Conservation (phyloP, 2,888 invertebrate genomes). For the Drosophila engyochracea region DNA sequence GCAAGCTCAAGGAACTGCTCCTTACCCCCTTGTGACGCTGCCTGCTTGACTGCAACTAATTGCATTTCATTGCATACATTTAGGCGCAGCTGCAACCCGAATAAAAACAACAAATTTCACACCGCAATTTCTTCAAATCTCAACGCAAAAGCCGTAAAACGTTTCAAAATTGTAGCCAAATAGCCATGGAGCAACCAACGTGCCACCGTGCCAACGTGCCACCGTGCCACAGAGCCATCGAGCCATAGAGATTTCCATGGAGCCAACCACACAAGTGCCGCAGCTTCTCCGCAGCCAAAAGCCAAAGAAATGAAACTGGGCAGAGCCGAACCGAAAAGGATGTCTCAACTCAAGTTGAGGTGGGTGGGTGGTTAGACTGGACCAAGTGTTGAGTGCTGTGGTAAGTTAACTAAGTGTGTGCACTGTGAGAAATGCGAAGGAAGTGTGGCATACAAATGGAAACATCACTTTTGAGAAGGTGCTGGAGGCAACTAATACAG, state of each 20-base stretch:
- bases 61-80: slow-evolving; percentile 78
- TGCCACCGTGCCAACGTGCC: slow-evolving; percentile 54
- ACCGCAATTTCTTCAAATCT: slow-evolving; percentile 52
- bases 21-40: not conserved
- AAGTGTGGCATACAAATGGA: not conserved
- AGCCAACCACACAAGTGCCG: slow-evolving; percentile 54
- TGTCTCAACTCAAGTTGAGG: slow-evolving; percentile 14
- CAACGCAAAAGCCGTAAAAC: slow-evolving; percentile 69
- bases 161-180: slow-evolving; percentile 75
- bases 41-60: slow-evolving; percentile 67
- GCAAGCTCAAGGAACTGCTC: slow-evolving; percentile 15
- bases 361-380: slow-evolving; percentile 28
- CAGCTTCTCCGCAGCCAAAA: slow-evolving; percentile 5
- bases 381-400: slow-evolving; percentile 68
- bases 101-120: slow-evolving; percentile 19
- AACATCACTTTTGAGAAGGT: too few relatives aligned
- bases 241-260: slow-evolving; percentile 66
- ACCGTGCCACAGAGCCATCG: slow-evolving; percentile 49
- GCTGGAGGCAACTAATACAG: not conserved
- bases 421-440: slow-evolving; percentile 36
- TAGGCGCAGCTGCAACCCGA: slow-evolving; percentile 53
- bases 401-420: slow-evolving; percentile 45
- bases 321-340: slow-evolving; percentile 4
- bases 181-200: slow-evolving; percentile 52
- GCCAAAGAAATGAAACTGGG: slow-evolving; percentile 32